A percentile compares a stretch with the other conserved stretches of the same genome.
phyloP scores from a whole-genome alignment of 2,113 vertebrate species.

The Trochalopteron elliotii region DNA sequence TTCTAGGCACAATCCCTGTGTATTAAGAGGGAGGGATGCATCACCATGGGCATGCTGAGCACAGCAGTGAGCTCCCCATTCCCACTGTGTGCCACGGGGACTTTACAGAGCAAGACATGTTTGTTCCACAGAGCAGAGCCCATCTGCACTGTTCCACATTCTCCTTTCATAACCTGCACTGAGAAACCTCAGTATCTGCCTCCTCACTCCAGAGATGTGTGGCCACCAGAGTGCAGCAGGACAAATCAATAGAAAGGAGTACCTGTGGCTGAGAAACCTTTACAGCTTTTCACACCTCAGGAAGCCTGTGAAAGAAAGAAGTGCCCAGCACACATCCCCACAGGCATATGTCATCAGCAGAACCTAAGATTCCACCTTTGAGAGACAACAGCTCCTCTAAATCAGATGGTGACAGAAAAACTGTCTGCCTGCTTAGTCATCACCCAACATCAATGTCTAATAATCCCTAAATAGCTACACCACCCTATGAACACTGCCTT shows the following conservation, averaged over 20 bases:
- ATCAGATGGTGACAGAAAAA: not conserved
- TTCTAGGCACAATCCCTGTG: rapidly evolving
- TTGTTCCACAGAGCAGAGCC: not conserved
- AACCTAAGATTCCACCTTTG: not conserved
- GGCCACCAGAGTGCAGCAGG: not conserved
- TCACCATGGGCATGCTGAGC: not conserved
- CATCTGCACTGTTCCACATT: not conserved
- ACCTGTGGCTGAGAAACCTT: not conserved
- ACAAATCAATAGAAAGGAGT: not conserved
- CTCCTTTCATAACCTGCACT: not conserved
- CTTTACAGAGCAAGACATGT: rapidly evolving
- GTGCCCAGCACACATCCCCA: not conserved
- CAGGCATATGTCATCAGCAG: rapidly evolving
- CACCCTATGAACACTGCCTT: not conserved
- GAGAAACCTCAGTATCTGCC: rapidly evolving
- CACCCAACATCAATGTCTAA: not conserved
- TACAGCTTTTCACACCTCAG: not conserved
- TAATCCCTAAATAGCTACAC: not conserved
- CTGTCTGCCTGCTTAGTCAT: not conserved
- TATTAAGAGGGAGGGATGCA: not conserved
- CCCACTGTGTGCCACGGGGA: not conserved
- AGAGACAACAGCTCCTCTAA: not conserved
- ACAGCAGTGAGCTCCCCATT: rapidly evolving
- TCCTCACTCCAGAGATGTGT: not conserved
- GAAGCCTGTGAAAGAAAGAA: not conserved